These are phyloP conservation scores for Perccottus glenii DNA, from an alignment of 2,113 vertebrate species.

Conservation along the genomic window DNA sequence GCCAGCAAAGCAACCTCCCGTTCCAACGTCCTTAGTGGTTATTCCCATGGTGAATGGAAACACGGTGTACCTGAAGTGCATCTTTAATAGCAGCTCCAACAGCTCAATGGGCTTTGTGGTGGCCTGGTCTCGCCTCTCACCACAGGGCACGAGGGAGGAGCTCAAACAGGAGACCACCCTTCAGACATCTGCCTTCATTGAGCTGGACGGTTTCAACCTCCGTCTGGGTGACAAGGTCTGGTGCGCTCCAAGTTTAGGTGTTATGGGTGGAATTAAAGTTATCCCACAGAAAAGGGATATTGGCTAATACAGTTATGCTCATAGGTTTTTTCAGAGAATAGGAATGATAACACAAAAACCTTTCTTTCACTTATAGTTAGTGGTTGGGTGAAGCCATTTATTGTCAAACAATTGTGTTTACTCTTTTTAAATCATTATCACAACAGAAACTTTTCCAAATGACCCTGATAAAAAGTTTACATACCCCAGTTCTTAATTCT, in stretches of 20 bases:
- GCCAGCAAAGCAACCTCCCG: constrained; percentile 65
- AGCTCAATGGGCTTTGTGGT: constrained; percentile 82
- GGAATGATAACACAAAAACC: no score
- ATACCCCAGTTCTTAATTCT: no score
- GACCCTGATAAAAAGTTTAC: no score
- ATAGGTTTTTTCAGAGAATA: no score
- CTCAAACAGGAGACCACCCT: constrained; percentile 85
- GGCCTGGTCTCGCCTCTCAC: constrained; percentile 86
- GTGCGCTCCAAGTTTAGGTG: not conserved
- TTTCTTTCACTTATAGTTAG: no score
- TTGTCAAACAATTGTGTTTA: no score
- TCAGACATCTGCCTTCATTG: constrained; percentile 81
- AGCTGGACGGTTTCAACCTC: constrained; percentile 90
- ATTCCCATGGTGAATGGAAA: constrained; percentile 71
- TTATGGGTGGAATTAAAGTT: no score
- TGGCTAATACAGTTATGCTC: no score
- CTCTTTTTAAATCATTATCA: no score
- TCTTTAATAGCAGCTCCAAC: constrained; percentile 77
- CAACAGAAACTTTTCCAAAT: no score
- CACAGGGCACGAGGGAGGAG: constrained; percentile 84
- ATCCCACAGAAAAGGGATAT: no score
- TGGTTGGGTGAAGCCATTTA: no score
- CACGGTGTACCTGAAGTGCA: constrained; percentile 82
- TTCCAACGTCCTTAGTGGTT: constrained; percentile 75
- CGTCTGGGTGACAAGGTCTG: constrained; percentile 89